Base-by-base conservation (phyloP, 2,888 invertebrate species). In the Ophion costatus region DNA sequence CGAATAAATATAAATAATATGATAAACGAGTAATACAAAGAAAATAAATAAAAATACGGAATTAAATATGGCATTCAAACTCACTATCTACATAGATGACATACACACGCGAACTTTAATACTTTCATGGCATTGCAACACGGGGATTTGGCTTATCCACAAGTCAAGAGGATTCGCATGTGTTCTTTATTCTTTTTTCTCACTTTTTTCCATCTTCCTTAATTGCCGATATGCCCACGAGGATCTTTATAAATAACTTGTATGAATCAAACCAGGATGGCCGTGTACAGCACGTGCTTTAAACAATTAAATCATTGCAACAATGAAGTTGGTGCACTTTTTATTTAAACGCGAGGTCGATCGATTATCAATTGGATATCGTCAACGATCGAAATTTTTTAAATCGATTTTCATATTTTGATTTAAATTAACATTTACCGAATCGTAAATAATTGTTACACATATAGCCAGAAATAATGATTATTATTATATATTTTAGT, bases 241-340 rank as follows among this genome's bases (percentile, higher is more conserved):
- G 78, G 61, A 82, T 78, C 73, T 78, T 74, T 82, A 82, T 82
- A 78, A 82, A 82, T 82, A 82, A 73, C 71, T 67, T 22, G 45
- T 45, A 75, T 75, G 63, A 71, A 59, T 61, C 38, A 29, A 73
- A 45, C 45, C 45, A 20, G 51, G 78, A 56, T 51, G 78, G 42
- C 76, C 73, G 61, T 78, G 71, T 67, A 67, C 59, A 66, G 29
- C 59, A 29, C 64, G 66, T 17, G 24, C 20, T 7, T 45, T 59
- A 77, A 20, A 29, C 22, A 71, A 82, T 73, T 20, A 67, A 73
- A 71, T 71, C 51, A 64, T 57, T 76, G 33, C 63, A 24, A 63
- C 42, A 63, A 69, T 56, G 33, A 56, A 51, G 29, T 33, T 45
- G 45, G 14, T 14, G 45, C 14, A 45, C 2, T 45, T 14, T 45